These are phyloP conservation scores for Tyrannus savana DNA, from an alignment of 2,113 vertebrate species.

Conservation along the genomic window DNA sequence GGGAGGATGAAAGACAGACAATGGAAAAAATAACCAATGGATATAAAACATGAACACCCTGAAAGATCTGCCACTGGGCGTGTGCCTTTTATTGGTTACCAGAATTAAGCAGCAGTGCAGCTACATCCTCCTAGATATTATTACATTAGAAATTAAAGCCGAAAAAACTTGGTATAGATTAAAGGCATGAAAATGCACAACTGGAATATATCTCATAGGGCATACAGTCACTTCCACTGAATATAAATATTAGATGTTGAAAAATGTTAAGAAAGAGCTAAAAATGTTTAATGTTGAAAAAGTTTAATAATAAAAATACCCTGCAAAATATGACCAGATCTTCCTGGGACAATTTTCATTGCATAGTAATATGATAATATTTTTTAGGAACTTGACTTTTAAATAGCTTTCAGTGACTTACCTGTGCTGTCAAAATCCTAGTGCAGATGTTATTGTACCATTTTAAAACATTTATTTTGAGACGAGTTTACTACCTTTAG, in stretches of 20 bases:
- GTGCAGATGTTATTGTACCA: not conserved
- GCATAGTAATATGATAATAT: not conserved
- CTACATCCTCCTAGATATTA: not conserved
- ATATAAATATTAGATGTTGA: not conserved
- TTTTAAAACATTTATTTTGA: not conserved
- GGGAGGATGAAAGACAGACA: not conserved
- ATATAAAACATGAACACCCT: not conserved
- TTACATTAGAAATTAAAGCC: not conserved
- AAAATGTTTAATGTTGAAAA: not conserved
- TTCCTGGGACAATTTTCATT: not conserved
- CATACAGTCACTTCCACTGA: not conserved
- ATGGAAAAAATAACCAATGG: not conserved
- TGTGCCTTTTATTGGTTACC: not conserved
- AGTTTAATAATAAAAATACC: not conserved
- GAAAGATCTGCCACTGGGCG: not conserved
- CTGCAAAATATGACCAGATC: not conserved
- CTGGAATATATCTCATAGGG: not conserved
- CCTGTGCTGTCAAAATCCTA: not conserved
- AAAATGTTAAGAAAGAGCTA: not conserved
- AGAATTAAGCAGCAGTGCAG: not conserved
- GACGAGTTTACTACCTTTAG: not conserved
- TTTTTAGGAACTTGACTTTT: not conserved
- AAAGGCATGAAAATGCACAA: not conserved
- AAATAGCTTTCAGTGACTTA: not conserved
- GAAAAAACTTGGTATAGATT: not conserved